Percentiles rank a stretch among this genome's conserved stretches.
phyloP scores from a whole-genome alignment of 2,113 vertebrate species.

The Machaerirhynchus nigripectus region DNA sequence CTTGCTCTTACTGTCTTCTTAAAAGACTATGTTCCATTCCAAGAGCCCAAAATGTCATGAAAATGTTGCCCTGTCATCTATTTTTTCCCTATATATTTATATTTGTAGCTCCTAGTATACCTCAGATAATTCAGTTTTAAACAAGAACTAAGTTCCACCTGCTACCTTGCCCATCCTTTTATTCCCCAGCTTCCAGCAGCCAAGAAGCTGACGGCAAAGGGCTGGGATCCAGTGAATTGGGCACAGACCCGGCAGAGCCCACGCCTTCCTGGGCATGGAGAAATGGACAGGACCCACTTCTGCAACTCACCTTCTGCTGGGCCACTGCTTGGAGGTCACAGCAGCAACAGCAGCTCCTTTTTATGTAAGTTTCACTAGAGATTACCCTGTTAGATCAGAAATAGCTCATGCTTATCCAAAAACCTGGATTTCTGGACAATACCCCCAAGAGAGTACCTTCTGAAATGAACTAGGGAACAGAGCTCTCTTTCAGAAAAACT shows the following conservation, averaged over 20 bases:
- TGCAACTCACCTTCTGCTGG: not conserved
- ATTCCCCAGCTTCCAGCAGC: not conserved
- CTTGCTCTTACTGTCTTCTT: not conserved
- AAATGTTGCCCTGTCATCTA: not conserved
- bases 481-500: not conserved
- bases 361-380: accelerated
- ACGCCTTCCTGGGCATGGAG: accelerated
- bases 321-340: not conserved
- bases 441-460: not conserved
- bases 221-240: accelerated
- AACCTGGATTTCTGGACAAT: not conserved
- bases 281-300: not conserved
- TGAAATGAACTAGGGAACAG: not conserved
- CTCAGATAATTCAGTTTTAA: not conserved
- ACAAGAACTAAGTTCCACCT: not conserved
- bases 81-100: not conserved
- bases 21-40: not conserved
- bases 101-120: not conserved
- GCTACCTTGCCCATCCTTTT: not conserved
- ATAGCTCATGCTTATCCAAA: not conserved
- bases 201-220: accelerated
- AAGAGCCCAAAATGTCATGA: not conserved
- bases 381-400: not conserved
- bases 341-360: not conserved
- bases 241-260: not conserved